Conservation (phyloP, 2,888 invertebrate species). For the Crioceris asparagi region DNA sequence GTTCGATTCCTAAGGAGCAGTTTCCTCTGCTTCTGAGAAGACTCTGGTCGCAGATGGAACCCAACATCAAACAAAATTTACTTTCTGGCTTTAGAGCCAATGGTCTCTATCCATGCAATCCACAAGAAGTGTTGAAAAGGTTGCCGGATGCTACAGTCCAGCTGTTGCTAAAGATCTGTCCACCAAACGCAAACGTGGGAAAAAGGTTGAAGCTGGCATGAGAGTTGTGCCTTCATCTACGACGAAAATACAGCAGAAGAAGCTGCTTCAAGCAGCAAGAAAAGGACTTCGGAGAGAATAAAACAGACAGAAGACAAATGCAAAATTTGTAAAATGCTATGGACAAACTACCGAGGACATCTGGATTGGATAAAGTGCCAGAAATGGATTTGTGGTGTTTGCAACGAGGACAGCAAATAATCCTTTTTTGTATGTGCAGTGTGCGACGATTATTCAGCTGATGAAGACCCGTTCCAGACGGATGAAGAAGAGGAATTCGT, state of each 20-base stretch:
- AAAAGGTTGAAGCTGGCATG: slow-evolving; percentile 1
- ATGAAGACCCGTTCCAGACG: slow-evolving; percentile 2
- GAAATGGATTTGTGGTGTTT: too few relatives aligned
- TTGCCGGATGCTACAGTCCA: too few relatives aligned
- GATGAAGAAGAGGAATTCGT: slow-evolving; percentile 3
- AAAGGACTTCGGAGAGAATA: too few relatives aligned
- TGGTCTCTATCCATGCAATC: slow-evolving; percentile 11
- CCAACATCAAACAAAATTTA: slow-evolving; percentile 10
- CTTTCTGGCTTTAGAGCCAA: slow-evolving; percentile 15
- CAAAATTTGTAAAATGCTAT: not conserved
- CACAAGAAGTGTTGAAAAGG: too few relatives aligned
- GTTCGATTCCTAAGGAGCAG: slow-evolving; percentile 14
- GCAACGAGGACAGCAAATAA: too few relatives aligned
- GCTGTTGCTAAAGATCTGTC: too few relatives aligned
- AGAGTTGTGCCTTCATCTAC: too few relatives aligned
- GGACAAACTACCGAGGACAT: too few relatives aligned
- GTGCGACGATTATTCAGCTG: slow-evolving; percentile 1
- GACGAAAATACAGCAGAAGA: too few relatives aligned
- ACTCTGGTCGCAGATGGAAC: slow-evolving; percentile 6
- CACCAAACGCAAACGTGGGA: slow-evolving; percentile 2
- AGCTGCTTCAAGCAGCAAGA: too few relatives aligned
- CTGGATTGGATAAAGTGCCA: slow-evolving; percentile 2
- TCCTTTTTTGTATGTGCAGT: not conserved
- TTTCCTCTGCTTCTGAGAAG: slow-evolving; percentile 11
- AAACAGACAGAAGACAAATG: not conserved